These are phyloP conservation scores for Magallana ariakensis DNA, from an alignment of 1,140 invertebrate genomes.

Conservation along the genomic window DNA sequence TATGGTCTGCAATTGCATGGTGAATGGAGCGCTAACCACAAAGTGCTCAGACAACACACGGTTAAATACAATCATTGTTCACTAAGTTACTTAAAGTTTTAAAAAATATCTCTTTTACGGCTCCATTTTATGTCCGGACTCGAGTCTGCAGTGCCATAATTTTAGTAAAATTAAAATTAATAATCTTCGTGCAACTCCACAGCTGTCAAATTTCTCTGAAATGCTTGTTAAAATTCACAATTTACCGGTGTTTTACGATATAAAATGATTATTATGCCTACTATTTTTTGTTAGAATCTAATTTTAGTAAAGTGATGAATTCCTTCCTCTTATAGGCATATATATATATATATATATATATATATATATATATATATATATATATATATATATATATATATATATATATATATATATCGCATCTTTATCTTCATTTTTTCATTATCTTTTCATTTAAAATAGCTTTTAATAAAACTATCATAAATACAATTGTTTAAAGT, in stretches of 20 bases:
- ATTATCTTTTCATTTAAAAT: too few relatives aligned
- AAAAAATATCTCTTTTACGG: not conserved
- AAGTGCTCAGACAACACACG: not conserved
- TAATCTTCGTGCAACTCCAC: not conserved
- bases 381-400: too few relatives aligned
- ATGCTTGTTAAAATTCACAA: constrained; percentile 4
- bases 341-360: too few relatives aligned
- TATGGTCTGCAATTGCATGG: not conserved
- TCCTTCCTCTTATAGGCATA: too few relatives aligned
- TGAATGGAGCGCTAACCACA: not conserved
- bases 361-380: too few relatives aligned
- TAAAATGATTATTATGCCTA: not conserved
- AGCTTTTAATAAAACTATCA: too few relatives aligned
- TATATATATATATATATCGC: too few relatives aligned
- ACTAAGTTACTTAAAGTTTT: not conserved
- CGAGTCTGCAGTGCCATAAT: not conserved
- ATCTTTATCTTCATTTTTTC: too few relatives aligned
- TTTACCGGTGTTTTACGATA: not conserved
- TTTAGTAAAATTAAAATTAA: constrained; percentile 19
- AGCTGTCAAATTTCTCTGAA: constrained; percentile 6
- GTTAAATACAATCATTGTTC: not conserved
- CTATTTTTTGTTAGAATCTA: too few relatives aligned
- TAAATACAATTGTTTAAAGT: too few relatives aligned
- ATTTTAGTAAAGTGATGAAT: too few relatives aligned
- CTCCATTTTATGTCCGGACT: not conserved